These are phyloP conservation scores for Nebria brevicollis DNA, from an alignment of 2,888 invertebrate species.

Conservation along the genomic window DNA sequence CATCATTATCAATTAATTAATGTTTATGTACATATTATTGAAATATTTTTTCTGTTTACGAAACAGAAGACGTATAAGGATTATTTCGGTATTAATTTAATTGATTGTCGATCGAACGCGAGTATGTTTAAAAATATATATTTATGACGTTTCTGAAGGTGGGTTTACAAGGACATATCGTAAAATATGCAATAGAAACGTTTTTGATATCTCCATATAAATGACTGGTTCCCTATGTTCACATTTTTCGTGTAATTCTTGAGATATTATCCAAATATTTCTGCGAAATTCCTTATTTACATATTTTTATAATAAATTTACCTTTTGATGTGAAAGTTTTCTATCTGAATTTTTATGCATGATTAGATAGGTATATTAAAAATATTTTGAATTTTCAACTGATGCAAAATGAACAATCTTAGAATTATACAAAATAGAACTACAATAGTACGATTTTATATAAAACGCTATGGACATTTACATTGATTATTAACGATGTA, in stretches of 20 bases:
- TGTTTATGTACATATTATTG: background rate
- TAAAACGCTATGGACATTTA: background rate
- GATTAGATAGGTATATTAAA: too few species aligned
- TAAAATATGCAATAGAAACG: background rate
- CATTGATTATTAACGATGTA: background rate
- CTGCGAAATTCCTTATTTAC: background rate
- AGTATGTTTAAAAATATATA: background rate
- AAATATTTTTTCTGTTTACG: background rate
- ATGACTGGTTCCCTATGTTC: background rate
- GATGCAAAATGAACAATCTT: too few species aligned
- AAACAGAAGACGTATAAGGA: conserved; percentile 1
- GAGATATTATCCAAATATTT: background rate
- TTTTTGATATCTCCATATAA: background rate
- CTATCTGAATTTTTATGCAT: too few species aligned
- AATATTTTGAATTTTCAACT: too few species aligned
- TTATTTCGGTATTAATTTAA: background rate
- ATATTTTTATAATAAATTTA: background rate
- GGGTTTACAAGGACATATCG: background rate
- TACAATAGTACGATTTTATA: too few species aligned
- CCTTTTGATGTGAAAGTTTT: too few species aligned
- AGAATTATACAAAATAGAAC: too few species aligned
- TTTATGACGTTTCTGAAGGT: background rate
- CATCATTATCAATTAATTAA: background rate
- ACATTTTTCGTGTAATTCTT: background rate
- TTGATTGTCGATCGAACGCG: background rate